These are phyloP conservation scores for Drosophila busckii DNA, from an alignment of 1,140 invertebrate genomes.

Conservation along the genomic window DNA sequence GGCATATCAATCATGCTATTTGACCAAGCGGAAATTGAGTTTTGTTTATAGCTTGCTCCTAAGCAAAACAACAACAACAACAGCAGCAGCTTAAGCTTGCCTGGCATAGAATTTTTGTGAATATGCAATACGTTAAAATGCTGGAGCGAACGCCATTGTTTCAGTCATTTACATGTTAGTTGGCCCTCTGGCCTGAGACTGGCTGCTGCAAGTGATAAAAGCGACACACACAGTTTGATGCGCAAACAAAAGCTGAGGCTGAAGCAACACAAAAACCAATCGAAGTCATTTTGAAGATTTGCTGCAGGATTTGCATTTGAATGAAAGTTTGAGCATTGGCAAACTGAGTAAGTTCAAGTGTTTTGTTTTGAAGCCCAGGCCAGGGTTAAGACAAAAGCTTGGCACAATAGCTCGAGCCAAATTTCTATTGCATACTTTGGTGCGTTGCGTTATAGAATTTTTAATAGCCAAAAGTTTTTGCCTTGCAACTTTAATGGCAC, in stretches of 20 bases:
- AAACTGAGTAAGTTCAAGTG: conserved; percentile 17
- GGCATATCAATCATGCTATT: conserved; percentile 68
- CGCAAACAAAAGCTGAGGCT: conserved; percentile 43
- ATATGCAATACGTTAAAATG: conserved; percentile 59
- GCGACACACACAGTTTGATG: conserved; percentile 27
- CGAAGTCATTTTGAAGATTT: conserved; percentile 75
- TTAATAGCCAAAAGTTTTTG: not conserved
- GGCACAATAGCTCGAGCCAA: conserved; percentile 8
- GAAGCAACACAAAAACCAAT: conserved; percentile 58
- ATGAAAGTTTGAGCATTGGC: conserved; percentile 50
- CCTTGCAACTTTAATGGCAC: no score
- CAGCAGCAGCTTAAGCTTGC: conserved; percentile 36
- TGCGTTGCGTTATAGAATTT: not conserved
- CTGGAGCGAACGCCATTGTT: conserved; percentile 47
- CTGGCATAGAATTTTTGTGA: conserved; percentile 29
- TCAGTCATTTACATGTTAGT: conserved; percentile 48
- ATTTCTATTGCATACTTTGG: conserved; percentile 23
- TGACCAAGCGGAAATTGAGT: conserved; percentile 71
- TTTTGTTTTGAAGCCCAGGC: no score
- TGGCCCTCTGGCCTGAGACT: conserved; percentile 3
- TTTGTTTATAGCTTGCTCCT: conserved; percentile 38
- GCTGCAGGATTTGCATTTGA: conserved; percentile 64
- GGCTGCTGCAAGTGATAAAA: conserved; percentile 41
- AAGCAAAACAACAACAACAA: conserved; percentile 19
- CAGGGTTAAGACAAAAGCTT: conserved; percentile 11